Conservation (phyloP, 2,797 vertebrate species). For the Numenius phaeopus region DNA sequence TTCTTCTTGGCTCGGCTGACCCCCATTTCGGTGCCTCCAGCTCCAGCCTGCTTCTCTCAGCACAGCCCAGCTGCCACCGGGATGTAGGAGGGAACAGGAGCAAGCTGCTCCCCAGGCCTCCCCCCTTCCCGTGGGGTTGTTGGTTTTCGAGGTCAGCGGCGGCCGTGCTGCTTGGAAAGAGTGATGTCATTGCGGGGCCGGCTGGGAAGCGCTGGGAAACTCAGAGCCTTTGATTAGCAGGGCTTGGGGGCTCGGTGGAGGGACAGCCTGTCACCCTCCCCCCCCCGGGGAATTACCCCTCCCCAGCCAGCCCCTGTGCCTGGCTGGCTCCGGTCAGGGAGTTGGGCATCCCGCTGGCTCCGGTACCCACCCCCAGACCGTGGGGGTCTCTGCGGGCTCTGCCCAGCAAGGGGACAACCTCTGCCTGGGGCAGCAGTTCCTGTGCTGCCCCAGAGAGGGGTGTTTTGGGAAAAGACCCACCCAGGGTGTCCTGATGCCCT, state of each 20-base stretch:
- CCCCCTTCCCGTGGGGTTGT: background rate
- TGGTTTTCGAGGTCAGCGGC: slow-evolving; percentile 38
- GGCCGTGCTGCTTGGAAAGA: slow-evolving; percentile 12
- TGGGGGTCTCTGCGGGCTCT: background rate
- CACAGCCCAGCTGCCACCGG: background rate
- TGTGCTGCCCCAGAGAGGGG: background rate
- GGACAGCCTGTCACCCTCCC: background rate
- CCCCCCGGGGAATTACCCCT: background rate
- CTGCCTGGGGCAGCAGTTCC: background rate
- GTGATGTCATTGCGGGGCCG: slow-evolving; percentile 50
- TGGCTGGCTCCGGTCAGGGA: rapidly evolving
- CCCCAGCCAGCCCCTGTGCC: background rate
- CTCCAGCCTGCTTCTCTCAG: background rate
- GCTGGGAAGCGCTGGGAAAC: slow-evolving; percentile 23
- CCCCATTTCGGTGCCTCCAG: background rate
- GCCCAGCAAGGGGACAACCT: rapidly evolving
- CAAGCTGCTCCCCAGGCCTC: background rate
- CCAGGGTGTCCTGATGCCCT: background rate
- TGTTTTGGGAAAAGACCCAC: background rate
- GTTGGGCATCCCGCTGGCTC: background rate
- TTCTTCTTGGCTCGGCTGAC: slow-evolving; percentile 11
- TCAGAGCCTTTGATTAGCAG: slow-evolving; percentile 13
- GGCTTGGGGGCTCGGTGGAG: background rate
- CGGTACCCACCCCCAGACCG: background rate
- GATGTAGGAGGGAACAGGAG: background rate